phyloP scores from a whole-genome alignment of 2,113 vertebrate species.

The Ceratotherium simum region DNA sequence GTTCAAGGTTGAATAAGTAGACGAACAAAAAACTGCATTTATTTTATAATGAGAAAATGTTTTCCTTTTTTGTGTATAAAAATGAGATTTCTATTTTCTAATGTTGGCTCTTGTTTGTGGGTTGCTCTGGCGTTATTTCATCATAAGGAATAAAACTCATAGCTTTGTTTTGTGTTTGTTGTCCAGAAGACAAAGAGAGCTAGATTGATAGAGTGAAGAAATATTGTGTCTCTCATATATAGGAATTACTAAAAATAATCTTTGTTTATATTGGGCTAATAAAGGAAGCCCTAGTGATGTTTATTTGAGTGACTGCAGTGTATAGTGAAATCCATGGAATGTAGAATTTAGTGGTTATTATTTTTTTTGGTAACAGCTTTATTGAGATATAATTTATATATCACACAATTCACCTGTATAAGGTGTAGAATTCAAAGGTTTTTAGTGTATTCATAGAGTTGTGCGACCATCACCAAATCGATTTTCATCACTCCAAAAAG shows the following conservation, averaged over 20 bases:
- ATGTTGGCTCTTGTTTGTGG: not conserved
- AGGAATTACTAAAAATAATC: not conserved
- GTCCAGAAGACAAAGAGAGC: not conserved
- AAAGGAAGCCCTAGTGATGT: not conserved
- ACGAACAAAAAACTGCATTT: not conserved
- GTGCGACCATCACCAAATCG: not conserved
- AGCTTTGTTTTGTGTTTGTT: not conserved
- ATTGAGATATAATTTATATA: not conserved
- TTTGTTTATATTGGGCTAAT: not conserved
- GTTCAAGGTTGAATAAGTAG: slow-evolving; percentile 13
- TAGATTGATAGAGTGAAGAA: not conserved
- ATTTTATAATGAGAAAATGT: slow-evolving; percentile 26
- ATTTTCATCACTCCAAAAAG: not conserved
- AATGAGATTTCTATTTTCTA: not conserved
- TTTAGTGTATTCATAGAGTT: not conserved
- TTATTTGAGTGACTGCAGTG: not conserved
- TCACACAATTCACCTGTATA: not conserved
- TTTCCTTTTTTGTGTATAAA: slow-evolving; percentile 43
- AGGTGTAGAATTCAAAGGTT: not conserved
- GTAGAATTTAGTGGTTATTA: not conserved
- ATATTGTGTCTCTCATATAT: not conserved
- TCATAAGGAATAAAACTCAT: not conserved
- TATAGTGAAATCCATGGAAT: not conserved
- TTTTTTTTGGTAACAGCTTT: not conserved
- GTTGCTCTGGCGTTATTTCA: not conserved